These are phyloP conservation scores for Zele albiditarsus DNA, from an alignment of 2,888 invertebrate species.

Conservation along the genomic window DNA sequence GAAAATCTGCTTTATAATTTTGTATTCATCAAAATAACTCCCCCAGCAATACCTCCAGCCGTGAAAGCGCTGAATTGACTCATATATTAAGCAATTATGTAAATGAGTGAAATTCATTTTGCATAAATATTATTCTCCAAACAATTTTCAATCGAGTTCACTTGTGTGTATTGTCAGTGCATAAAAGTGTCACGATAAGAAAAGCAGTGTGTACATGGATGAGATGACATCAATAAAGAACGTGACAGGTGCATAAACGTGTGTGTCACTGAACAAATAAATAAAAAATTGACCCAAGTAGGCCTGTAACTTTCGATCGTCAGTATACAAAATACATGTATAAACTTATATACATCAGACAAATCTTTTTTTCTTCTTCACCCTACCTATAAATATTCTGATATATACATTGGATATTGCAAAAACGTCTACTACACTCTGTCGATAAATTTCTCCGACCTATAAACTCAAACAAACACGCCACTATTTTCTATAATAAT, in stretches of 20 bases:
- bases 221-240: neutral
- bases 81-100: neutral
- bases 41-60: neutral
- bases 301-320: conserved; percentile 33
- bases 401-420: conserved; percentile 15
- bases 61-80: neutral
- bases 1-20: neutral
- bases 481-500: conserved; percentile 19
- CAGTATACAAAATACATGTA: neutral
- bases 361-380: neutral
- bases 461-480: conserved; percentile 56
- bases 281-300: conserved; percentile 21
- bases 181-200: neutral
- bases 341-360: neutral
- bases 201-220: neutral
- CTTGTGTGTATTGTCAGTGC: neutral
- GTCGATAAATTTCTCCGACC: conserved; percentile 67
- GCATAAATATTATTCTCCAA: neutral
- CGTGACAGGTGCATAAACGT: neutral
- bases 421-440: conserved; percentile 38
- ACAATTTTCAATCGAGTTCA: neutral
- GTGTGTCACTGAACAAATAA: conserved; percentile 6
- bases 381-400: conserved; percentile 9
- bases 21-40: neutral
- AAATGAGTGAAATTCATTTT: neutral